Evolutionary conservation across 2,888 invertebrate genomes (phyloP), one percentile per base, ranked within the genome.

Genomic region (Lepidochitona cinerea): DNA sequence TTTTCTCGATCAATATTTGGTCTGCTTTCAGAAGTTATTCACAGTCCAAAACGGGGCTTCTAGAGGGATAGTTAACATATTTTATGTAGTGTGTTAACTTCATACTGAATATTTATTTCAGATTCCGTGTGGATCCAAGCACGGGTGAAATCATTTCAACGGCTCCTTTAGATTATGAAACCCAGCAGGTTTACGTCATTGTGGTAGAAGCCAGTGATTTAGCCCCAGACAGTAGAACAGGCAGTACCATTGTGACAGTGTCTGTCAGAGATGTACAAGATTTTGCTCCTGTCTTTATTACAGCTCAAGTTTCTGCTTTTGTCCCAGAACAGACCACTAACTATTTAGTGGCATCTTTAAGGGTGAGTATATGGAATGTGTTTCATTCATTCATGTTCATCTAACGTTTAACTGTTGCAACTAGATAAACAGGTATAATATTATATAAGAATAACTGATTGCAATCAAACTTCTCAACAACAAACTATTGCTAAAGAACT

Each of bases 271-370:
- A 41, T 49, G 68, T 68, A 32, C 41, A 68, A 49, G 52, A 66
- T 9, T 66, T 37, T n/a, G 66, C 29, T n/a, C 66, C 66, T 14
- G 37, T 66, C 14, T 66, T 66, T 35, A 37, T 37, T 26, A 35
- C 37, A n/a, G 36, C 37, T 35, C 66, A 37, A 5, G 23, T 37
- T 36, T 14, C 35, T n/a, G 2, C 14, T 9, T 32, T 18, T 66
- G 66, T 66, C 18, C 37, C 37, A 33, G 66, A 66, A 37, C 18
- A 66, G n/a, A 66, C 37, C n/a, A 66, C 18, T n/a, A n/a, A 66
- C 23, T 35, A 35, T 66, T 66, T 66, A 23, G 35, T 66, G 3
- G 66, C 37, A n/a, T 26, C 26, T 26, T 64, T 64, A 64, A 64
- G 33, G 64, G 64, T 64, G 29, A 26, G 64, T n/a, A n/a, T n/a